Evolutionary conservation across 2,888 invertebrate genomes (phyloP).

Genomic region (Euplagia quadripunctaria): DNA sequence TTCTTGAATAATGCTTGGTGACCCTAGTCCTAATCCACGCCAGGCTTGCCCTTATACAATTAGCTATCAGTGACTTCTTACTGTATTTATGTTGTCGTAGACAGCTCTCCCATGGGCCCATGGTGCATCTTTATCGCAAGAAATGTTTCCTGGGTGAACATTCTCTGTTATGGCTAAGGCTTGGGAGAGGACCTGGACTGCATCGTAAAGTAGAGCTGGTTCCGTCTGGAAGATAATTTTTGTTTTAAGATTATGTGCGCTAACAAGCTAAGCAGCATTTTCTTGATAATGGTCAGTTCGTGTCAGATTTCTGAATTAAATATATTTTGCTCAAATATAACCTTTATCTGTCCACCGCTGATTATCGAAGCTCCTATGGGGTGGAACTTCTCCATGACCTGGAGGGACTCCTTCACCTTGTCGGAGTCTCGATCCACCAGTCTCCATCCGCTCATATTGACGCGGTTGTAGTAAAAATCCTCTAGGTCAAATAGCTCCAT

Average conservation of each 20-base stretch:
- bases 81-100: slow-evolving; percentile 75
- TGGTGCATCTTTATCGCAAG: slow-evolving; percentile 92
- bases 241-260: background rate
- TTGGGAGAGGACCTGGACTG: slow-evolving; percentile 93
- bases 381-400: slow-evolving; percentile 96
- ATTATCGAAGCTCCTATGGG: slow-evolving; percentile 93
- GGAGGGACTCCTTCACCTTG: slow-evolving; percentile 91
- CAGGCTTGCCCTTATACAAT: background rate
- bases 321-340: slow-evolving; percentile 29
- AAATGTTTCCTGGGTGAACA: slow-evolving; percentile 91
- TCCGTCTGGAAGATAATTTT: slow-evolving; percentile 89
- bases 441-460: slow-evolving; percentile 98
- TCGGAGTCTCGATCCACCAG: slow-evolving; percentile 94
- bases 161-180: slow-evolving; percentile 92
- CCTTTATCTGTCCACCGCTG: slow-evolving; percentile 87
- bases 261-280: background rate
- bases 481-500: slow-evolving; percentile 95
- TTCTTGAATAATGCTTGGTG: no score
- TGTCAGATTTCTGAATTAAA: no score
- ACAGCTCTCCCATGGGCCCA: slow-evolving; percentile 91
- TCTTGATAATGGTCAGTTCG: background rate
- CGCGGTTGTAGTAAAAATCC: slow-evolving; percentile 97
- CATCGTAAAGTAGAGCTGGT: slow-evolving; percentile 94
- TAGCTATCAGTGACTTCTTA: slow-evolving; percentile 35
- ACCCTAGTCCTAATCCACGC: background rate